phyloP scores from a whole-genome alignment of 2,113 vertebrate species.

The Cranoglanis bouderius region DNA sequence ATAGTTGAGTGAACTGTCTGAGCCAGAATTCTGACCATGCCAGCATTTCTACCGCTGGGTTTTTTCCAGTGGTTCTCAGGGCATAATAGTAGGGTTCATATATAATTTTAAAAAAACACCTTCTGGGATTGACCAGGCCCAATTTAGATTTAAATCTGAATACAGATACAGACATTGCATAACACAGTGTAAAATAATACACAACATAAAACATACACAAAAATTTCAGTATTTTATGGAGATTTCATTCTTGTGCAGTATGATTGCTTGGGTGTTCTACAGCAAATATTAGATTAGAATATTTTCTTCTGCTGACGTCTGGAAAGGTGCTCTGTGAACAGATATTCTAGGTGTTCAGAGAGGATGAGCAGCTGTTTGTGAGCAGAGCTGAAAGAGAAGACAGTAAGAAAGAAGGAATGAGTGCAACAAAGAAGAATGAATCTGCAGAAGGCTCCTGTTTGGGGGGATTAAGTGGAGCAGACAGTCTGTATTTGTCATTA shows the following conservation, averaged over 20 bases:
- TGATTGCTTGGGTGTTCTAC: neutral
- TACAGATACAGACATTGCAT: neutral
- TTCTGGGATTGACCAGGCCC: neutral
- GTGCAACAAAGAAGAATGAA: constrained; percentile 64
- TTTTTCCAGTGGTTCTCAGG: neutral
- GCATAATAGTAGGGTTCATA: neutral
- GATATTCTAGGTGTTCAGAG: constrained; percentile 69
- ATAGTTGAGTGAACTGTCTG: neutral
- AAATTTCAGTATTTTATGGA: neutral
- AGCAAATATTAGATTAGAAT: neutral
- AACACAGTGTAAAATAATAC: neutral
- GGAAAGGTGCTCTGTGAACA: neutral
- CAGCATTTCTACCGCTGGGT: neutral
- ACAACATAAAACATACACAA: no score
- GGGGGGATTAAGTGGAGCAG: constrained; percentile 54
- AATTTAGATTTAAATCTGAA: neutral
- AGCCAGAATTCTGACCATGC: neutral
- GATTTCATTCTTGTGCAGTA: neutral
- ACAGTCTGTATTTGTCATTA: constrained; percentile 73
- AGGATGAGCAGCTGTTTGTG: constrained; percentile 61
- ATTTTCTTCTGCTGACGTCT: neutral
- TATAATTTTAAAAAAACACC: neutral
- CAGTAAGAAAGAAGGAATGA: constrained; percentile 53
- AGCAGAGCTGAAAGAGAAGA: constrained; percentile 44
- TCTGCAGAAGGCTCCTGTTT: constrained; percentile 51